phyloP scores from a whole-genome alignment of 2,113 vertebrate genomes.

The Rhinichthys klamathensis region DNA sequence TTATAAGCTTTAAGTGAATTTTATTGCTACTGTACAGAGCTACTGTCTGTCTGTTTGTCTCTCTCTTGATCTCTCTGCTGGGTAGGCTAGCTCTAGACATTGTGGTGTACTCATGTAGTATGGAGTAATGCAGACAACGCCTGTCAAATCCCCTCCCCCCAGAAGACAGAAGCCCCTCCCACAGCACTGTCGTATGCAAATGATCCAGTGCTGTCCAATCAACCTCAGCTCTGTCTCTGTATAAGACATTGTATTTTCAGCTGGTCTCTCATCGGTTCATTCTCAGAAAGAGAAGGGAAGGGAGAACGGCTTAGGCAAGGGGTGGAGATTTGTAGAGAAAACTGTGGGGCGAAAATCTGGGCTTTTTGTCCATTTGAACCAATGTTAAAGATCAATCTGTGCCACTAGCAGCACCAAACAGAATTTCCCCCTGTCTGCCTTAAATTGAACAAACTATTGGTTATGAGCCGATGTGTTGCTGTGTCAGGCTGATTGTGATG shows the following conservation, averaged over 20 bases:
- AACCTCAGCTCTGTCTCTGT: constrained; percentile 60
- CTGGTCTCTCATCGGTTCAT: constrained; percentile 39
- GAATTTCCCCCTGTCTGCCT: neutral
- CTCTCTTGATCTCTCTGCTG: constrained; percentile 59
- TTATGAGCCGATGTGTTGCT: neutral
- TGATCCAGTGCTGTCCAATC: constrained; percentile 72
- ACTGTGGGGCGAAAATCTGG: neutral
- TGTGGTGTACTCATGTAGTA: constrained; percentile 78
- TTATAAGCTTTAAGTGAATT: constrained; percentile 67
- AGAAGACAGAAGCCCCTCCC: constrained; percentile 50
- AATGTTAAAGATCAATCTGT: neutral
- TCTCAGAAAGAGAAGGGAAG: constrained; percentile 19
- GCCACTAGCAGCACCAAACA: neutral
- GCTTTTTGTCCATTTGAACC: neutral
- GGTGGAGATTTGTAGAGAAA: constrained; percentile 34
- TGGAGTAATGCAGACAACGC: constrained; percentile 76
- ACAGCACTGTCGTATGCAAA: constrained; percentile 67
- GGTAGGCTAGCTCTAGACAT: constrained; percentile 73
- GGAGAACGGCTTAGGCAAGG: constrained; percentile 17
- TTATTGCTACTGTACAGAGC: constrained; percentile 54
- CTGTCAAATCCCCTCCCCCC: constrained; percentile 59
- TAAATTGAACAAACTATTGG: neutral
- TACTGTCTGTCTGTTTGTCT: constrained; percentile 53
- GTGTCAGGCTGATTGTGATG: neutral
- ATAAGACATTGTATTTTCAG: constrained; percentile 19